Conservation (phyloP, 1,140 invertebrate genomes). For the Neoseiulus cucumeris region DNA sequence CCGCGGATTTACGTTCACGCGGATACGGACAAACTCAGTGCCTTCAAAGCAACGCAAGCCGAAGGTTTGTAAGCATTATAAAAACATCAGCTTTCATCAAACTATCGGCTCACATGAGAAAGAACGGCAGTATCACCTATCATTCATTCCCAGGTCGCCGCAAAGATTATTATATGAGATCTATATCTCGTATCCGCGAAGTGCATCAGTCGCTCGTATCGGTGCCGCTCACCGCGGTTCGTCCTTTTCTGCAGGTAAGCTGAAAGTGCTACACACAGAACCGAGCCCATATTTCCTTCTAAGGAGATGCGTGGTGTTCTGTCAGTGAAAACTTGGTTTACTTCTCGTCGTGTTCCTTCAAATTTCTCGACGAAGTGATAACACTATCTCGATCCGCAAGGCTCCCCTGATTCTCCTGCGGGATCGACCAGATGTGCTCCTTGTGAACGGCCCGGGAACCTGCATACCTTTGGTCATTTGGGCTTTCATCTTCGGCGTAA, state of each 20-base stretch:
- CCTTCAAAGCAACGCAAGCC: neutral
- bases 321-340: neutral
- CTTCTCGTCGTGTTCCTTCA: too few species aligned
- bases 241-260: neutral
- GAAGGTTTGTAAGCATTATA: neutral
- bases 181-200: neutral
- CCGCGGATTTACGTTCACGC: neutral
- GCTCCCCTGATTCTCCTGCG: neutral
- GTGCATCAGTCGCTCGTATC: neutral
- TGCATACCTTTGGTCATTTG: neutral
- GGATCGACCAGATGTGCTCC: neutral
- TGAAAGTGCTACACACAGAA: too few species aligned
- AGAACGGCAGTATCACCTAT: too few species aligned
- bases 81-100: too few species aligned
- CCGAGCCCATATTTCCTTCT: too few species aligned
- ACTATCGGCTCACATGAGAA: too few species aligned
- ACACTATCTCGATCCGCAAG: too few species aligned
- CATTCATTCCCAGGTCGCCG: neutral
- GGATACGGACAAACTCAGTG: neutral
- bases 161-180: neutral
- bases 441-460: neutral
- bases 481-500: neutral
- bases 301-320: too few species aligned
- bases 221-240: neutral
- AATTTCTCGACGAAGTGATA: too few species aligned